Base-by-base conservation (phyloP, 2,797 vertebrate species). In the Rhinophrynus dorsalis region DNA sequence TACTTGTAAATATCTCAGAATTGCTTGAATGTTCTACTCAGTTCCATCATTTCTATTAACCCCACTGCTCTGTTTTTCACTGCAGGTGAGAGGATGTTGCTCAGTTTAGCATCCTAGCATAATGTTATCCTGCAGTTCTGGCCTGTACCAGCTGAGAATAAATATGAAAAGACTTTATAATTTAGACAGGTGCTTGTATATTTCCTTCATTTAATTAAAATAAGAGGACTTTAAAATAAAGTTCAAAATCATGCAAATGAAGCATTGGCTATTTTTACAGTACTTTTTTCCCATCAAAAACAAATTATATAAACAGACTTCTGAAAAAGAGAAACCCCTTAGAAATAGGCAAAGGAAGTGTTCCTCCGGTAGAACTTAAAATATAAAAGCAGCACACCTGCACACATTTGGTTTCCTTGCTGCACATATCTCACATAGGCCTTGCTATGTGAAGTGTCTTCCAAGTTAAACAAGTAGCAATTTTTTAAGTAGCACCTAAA, bases 401-500 rank as follows among this genome's bases (percentile, higher is more conserved):
- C 81, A 80, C 76, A 76, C 88, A 84, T 85, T 85, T 80, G 85
- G 75, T 75, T 86, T 77, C 81, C 77, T 80, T 74, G 42, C 73
- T 26, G 57, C 62, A 68, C 82, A 54, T 74, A 81, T 85, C 79
- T 78, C 79, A 74, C 78, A 73, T 73, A 77, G 78, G 77, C 76
- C 70, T 67, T 3, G 48, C 83, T 81, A 75, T 89, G 83, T 90
- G 87, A 91, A 91, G 89, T 88, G 23, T 21, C 52, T 42, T 92
- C 92, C 91, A 94, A 93, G 79, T 77, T 83, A 94, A 95, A 93
- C 89, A 92, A 90, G 88, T 77, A 81, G 80, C 74, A 75, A 74
- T 76, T 80, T 83, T n/a, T 80, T 59, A 88, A 84, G 87, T 83
- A 90, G 89, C 81, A 89, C 87, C 88, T 89, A 81, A 67, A 69